Evolutionary conservation across 2,888 invertebrate genomes (phyloP).

Genomic region (Idaea straminata): DNA sequence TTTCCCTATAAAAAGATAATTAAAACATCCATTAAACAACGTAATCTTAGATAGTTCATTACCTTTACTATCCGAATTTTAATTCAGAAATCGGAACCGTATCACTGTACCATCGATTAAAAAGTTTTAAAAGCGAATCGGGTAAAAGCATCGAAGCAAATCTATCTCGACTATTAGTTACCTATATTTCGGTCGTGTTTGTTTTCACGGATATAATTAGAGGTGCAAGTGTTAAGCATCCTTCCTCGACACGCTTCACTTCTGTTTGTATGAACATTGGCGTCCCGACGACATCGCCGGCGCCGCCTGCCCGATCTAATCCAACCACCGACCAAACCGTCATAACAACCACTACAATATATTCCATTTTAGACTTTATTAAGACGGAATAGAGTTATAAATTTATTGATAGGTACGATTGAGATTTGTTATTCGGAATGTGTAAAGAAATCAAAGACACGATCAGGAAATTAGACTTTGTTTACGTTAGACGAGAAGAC

Average conservation of each 20-base stretch:
- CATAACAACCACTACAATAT: conserved; percentile 32
- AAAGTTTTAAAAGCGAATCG: conserved; percentile 23
- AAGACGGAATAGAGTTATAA: conserved; percentile 27
- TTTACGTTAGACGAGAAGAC: conserved; percentile 68
- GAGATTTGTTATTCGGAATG: conserved; percentile 23
- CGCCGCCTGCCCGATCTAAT: conserved; percentile 72
- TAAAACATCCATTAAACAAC: neutral
- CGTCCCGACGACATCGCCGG: conserved; percentile 71
- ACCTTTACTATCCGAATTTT: neutral
- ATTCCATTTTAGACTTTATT: conserved; percentile 31
- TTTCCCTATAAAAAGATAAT: neutral
- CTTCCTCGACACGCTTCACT: conserved; percentile 72
- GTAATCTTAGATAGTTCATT: neutral
- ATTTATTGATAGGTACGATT: conserved; percentile 5
- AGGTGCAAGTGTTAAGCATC: conserved; percentile 75
- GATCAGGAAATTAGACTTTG: conserved; percentile 75
- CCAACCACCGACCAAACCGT: conserved; percentile 39
- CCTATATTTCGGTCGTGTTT: conserved; percentile 50
- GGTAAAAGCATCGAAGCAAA: conserved; percentile 26
- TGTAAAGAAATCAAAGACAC: conserved; percentile 45
- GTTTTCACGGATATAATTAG: conserved; percentile 73
- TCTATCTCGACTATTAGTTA: conserved; percentile 33
- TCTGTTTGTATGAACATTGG: conserved; percentile 64
- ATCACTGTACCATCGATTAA: neutral
- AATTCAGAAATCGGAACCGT: neutral